Percentiles rank a stretch among this genome's conserved stretches.
Evolutionary conservation across 2,113 vertebrate genomes (phyloP).

Genomic region (Eretmochelys imbricata): DNA sequence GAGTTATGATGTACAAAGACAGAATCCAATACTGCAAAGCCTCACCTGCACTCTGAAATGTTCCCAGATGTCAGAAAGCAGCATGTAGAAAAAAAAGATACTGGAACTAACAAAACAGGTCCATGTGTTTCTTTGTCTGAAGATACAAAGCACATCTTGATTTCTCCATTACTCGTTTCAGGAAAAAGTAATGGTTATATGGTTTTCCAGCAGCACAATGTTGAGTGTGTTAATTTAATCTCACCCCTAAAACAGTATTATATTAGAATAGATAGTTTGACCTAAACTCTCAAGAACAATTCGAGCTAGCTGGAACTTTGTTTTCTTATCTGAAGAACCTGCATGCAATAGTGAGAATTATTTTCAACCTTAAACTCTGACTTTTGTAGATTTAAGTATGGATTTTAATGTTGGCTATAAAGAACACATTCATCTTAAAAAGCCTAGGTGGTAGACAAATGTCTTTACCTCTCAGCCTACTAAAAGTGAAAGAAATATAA

Average conservation of each 20-base stretch:
- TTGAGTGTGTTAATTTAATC: neutral
- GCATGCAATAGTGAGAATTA: neutral
- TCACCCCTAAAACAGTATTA: neutral
- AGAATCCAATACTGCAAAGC: constrained; percentile 28
- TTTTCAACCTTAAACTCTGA: constrained; percentile 11
- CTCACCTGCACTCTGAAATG: neutral
- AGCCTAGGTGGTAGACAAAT: neutral
- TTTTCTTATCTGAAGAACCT: neutral
- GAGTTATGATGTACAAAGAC: neutral
- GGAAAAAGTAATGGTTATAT: neutral
- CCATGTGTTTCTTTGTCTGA: neutral
- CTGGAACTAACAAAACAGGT: neutral
- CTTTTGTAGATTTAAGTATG: neutral
- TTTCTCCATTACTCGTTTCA: neutral
- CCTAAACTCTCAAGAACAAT: constrained; percentile 2
- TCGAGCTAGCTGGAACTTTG: neutral
- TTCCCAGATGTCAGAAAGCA: constrained; percentile 4
- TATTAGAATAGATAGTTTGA: neutral
- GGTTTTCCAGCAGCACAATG: constrained; percentile 5
- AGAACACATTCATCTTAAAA: neutral
- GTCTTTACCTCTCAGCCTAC: neutral
- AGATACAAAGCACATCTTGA: neutral
- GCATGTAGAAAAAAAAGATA: neutral
- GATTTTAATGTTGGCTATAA: constrained; percentile 11
- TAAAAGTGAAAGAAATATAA: neutral